Evolutionary conservation across 2,113 vertebrate genomes (phyloP).

Genomic region (Mobula hypostoma): DNA sequence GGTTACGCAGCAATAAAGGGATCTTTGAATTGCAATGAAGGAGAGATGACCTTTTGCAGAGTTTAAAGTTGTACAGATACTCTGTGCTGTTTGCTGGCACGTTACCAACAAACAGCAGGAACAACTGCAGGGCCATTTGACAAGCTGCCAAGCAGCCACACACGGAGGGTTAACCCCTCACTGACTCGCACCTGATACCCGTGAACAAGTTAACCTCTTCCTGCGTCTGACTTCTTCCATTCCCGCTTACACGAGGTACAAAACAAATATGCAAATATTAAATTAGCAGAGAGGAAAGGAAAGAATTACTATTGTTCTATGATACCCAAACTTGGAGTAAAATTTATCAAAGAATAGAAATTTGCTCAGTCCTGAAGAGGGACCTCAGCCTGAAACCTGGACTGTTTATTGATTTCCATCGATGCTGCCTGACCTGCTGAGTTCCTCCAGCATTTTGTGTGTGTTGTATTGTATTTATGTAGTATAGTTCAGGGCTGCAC

Average conservation of each 20-base stretch:
- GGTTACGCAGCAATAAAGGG: conserved; percentile 17
- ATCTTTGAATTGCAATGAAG: background rate
- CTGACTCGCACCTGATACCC: background rate
- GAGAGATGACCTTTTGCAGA: conserved; percentile 1
- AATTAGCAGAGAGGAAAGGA: background rate
- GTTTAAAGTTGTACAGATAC: conserved; percentile 26
- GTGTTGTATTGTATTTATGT: too few species aligned
- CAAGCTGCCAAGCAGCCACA: background rate
- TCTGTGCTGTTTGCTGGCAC: conserved; percentile 4
- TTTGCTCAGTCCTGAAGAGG: too few species aligned
- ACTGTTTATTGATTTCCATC: too few species aligned
- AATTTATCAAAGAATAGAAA: too few species aligned
- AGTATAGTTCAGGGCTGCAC: too few species aligned
- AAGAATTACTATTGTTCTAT: too few species aligned
- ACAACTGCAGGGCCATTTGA: background rate
- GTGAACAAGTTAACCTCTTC: background rate
- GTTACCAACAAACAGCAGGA: background rate
- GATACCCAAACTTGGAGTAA: too few species aligned
- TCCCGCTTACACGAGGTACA: background rate
- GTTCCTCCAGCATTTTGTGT: too few species aligned
- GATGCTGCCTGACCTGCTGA: too few species aligned
- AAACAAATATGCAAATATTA: background rate
- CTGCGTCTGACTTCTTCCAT: background rate
- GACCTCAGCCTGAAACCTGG: too few species aligned
- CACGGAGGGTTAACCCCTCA: background rate